Base-by-base conservation (phyloP, 53 echinoderm and acorn worm species). In the Glandiceps talaboti region DNA sequence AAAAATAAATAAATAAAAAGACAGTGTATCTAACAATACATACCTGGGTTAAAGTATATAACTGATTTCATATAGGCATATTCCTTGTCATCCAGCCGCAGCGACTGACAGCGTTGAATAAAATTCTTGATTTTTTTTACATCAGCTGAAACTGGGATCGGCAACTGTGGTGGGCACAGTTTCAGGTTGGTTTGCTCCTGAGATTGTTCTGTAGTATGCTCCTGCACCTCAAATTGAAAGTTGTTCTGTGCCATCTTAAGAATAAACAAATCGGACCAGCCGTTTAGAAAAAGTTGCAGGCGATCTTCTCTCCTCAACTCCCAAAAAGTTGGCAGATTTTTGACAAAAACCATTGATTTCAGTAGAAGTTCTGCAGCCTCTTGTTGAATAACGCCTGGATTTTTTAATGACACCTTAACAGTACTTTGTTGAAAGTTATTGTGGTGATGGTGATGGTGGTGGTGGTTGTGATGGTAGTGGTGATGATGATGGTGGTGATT, bases 41-140 rank as follows among this genome's bases (percentile, higher is more conserved):
- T 84, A 96, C 96, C 96, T 89, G 96, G 93, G 81, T 93, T 96
- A 82, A 96, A 93, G 72, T 92, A 93, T 77, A 96, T 96, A 29
- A 92, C 91, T 77, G 93, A 78, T 86, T 96, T 90, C 75, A 96
- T 87, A 77, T 93, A 97, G n/a, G 97, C 97, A 82, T 94, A 93
- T 89, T 93, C 97, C 79, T 97, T 97, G 86, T 97, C 97, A 32
- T 97, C 97, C 29, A 97, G 82, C 74, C 87, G 77, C 89, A 97
- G 87, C 79, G 87, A 79, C 80, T 97, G 90, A 82, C 97, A 97
- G 81, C 93, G 90, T 73, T 82, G 88, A 87, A 97, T 92, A 87
- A 97, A 97, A 28, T 88, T 89, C 79, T 97, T 91, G 80, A 97
- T 91, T 77, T 88, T 89, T 74, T 97, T 90, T 72, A 93, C 89